Percentiles rank a stretch among this genome's conserved stretches.
Evolutionary conservation across 1,140 invertebrate species (phyloP).

Genomic region (Brachionus asplanchnoidis): DNA sequence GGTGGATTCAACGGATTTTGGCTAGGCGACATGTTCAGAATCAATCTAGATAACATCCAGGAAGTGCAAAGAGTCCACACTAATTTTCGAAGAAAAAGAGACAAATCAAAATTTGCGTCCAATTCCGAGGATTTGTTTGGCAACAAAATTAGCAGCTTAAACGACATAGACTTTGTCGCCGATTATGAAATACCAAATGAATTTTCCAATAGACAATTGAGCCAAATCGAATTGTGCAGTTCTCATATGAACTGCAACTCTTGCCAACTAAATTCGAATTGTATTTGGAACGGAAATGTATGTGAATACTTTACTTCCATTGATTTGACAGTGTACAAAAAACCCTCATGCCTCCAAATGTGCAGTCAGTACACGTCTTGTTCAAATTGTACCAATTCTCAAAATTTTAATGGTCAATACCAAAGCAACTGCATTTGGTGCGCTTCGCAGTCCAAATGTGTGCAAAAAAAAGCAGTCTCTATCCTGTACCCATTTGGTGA

Average conservation of each 20-base stretch:
- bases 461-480: slow-evolving; percentile 16
- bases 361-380: slow-evolving; percentile 20
- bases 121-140: background rate
- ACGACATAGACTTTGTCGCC: background rate
- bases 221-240: background rate
- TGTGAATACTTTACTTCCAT: slow-evolving; percentile 2
- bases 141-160: background rate
- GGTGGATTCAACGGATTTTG: slow-evolving; percentile 29
- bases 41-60: background rate
- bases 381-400: background rate
- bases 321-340: slow-evolving; percentile 15
- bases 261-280: slow-evolving; percentile 18
- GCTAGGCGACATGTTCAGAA: background rate
- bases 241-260: background rate
- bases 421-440: slow-evolving; percentile 29
- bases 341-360: slow-evolving; percentile 12
- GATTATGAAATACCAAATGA: slow-evolving; percentile 1
- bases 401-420: background rate
- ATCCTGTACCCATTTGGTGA: slow-evolving; percentile 19
- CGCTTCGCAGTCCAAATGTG: background rate
- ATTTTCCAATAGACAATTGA: background rate
- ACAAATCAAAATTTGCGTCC: background rate
- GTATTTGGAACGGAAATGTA: slow-evolving; percentile 1
- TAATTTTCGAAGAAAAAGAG: slow-evolving; percentile 8
- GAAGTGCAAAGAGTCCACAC: background rate